Base-by-base conservation (phyloP, 2,113 vertebrate genomes). In the Pelmatolapia mariae region DNA sequence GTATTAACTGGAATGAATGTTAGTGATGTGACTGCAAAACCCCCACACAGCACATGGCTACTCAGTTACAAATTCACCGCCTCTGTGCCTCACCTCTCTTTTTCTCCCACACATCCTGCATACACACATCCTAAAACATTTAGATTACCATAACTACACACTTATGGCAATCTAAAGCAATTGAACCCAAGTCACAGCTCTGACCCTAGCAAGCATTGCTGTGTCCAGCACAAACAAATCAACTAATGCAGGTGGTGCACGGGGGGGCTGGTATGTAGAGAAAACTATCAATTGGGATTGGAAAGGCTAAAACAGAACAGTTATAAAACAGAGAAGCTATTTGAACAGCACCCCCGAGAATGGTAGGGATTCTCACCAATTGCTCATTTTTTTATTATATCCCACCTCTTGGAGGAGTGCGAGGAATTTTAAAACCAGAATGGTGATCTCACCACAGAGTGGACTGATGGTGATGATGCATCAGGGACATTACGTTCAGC, bases 391-490 rank as follows among this genome's bases (percentile, higher is more conserved):
- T 87, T 88, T 92, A 89, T 88, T 81, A 61, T 81, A 84, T 87
- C 86, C 76, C 90, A 93, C 80, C 43, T 93, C 89, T 90, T 94
- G 93, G 88, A 95, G 88, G 90, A 92, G 92, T 89, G 87, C 87
- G 18, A 92, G 91, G 93, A 93, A 90, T 93, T 93, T 90, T 83
- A 89, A 94, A 87, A 92, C 83, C 91, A 91, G 92, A 88, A 87
- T 79, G 82, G 91, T 91, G 93, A 95, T 93, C 94, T 91, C 91
- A 95, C 85, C 91, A 84, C 80, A 57, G 87, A 94, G 89, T 84
- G 89, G 87, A 93, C 93, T 81, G 79, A 90, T 84, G 93, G 87
- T 94, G 93, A 96, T 93, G 94, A 95, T 92, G 87, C 96, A 95
- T 90, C 84, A 90, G 96, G 95, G 94, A 95, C 90, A 87, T 94